Evolutionary conservation across 2,888 invertebrate genomes (phyloP).

Genomic region (Cosmia trapezina): DNA sequence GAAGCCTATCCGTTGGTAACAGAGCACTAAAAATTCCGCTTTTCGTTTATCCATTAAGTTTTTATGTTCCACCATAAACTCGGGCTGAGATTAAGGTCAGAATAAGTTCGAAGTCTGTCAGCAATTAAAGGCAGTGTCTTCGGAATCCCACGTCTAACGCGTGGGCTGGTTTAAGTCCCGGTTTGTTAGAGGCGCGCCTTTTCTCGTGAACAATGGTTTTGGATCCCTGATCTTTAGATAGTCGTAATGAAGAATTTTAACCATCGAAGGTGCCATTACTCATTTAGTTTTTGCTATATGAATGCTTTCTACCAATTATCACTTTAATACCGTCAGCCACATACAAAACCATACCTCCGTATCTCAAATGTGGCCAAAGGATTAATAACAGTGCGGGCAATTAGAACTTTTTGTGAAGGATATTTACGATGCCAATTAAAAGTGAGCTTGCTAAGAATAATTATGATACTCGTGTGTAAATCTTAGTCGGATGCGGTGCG

Average conservation of each 20-base stretch:
- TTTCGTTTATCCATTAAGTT: conserved; percentile 58
- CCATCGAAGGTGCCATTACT: conserved; percentile 9
- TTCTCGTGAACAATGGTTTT: conserved; percentile 32
- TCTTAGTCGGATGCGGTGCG: conserved; percentile 51
- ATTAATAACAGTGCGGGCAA: conserved; percentile 48
- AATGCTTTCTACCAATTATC: conserved; percentile 39
- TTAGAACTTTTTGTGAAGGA: conserved; percentile 50
- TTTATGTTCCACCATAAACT: conserved; percentile 61
- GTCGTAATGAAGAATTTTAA: conserved; percentile 28
- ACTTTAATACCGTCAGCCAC: conserved; percentile 14
- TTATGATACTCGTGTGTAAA: conserved; percentile 60
- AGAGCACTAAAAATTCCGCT: conserved; percentile 52
- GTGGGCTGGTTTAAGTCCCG: conserved; percentile 36
- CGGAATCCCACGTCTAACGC: conserved; percentile 37
- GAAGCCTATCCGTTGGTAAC: conserved; percentile 37
- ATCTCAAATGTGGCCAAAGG: conserved; percentile 38
- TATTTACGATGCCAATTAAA: conserved; percentile 64
- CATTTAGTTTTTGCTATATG: background rate
- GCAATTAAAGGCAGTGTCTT: conserved; percentile 62
- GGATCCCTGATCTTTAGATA: conserved; percentile 18
- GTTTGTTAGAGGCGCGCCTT: conserved; percentile 31
- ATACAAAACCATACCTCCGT: conserved; percentile 21
- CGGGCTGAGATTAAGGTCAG: conserved; percentile 55
- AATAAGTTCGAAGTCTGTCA: conserved; percentile 52
- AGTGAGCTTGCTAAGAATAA: conserved; percentile 55